Conservation (phyloP, 2,113 vertebrate species). For the Glareola pratincola region DNA sequence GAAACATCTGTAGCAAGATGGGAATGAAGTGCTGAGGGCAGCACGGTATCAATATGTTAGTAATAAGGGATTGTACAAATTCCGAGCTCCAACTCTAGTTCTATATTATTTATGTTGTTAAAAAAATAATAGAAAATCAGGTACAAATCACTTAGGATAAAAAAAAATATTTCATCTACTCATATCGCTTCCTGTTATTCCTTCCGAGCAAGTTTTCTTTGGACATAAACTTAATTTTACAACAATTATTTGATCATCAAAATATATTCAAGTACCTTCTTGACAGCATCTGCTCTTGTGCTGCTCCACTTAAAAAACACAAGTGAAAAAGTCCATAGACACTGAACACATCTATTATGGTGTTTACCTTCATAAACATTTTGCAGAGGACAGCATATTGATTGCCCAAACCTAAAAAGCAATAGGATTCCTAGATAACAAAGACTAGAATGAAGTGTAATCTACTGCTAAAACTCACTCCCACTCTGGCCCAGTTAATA, state of each 20-base stretch:
- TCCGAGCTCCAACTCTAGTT: background rate
- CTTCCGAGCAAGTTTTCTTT: background rate
- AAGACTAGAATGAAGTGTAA: background rate
- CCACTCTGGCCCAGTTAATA: background rate
- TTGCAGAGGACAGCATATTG: background rate
- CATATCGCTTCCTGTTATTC: background rate
- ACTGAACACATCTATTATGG: background rate
- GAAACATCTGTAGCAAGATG: background rate
- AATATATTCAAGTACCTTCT: background rate
- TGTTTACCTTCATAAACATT: background rate
- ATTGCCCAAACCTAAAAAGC: background rate
- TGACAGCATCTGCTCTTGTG: background rate
- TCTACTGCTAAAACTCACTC: background rate
- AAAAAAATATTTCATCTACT: background rate
- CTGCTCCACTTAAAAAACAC: background rate
- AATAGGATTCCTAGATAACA: background rate
- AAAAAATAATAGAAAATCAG: background rate
- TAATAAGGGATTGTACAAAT: background rate
- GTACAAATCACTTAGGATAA: background rate
- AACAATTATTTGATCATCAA: background rate
- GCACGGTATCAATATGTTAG: background rate
- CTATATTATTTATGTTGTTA: background rate
- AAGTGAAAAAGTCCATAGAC: background rate
- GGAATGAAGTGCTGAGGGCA: background rate
- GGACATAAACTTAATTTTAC: background rate